Conservation (phyloP, 2,797 vertebrate genomes). For the Bradypus variegatus region DNA sequence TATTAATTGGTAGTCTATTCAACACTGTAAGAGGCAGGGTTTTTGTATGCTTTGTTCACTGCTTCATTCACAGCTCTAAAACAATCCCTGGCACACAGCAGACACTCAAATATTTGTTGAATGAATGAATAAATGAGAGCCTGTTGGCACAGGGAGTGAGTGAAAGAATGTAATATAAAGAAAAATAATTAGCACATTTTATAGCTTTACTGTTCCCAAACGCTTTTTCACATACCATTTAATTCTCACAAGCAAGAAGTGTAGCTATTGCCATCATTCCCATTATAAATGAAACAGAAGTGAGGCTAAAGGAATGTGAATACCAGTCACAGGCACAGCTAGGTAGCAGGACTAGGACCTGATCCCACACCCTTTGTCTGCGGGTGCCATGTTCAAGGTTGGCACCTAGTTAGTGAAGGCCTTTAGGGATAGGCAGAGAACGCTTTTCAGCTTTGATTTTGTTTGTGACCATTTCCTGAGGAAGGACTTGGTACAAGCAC, state of each 20-base stretch:
- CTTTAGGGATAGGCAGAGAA: not conserved
- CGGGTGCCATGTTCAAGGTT: not conserved
- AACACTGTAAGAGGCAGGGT: not conserved
- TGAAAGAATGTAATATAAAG: not conserved
- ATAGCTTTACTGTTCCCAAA: not conserved
- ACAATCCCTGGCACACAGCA: not conserved
- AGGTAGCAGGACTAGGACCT: not conserved
- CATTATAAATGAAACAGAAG: not conserved
- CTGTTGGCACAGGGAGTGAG: not conserved
- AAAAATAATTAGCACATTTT: not conserved
- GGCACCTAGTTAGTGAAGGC: not conserved
- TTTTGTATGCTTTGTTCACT: not conserved
- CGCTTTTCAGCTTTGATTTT: not conserved
- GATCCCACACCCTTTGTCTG: not conserved
- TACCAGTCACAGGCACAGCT: not conserved
- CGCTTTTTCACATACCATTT: conserved; percentile 1
- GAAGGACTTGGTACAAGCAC: not conserved
- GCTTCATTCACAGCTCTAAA: conserved; percentile 1
- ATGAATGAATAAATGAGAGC: not conserved
- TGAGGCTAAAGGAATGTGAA: not conserved
- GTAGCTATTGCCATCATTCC: not conserved
- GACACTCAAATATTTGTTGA: not conserved
- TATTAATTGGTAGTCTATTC: not conserved
- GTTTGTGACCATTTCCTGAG: not conserved
- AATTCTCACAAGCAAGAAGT: conserved; percentile 22